phyloP scores from a whole-genome alignment of 2,888 invertebrate species.

The Ferrisia virgata region DNA sequence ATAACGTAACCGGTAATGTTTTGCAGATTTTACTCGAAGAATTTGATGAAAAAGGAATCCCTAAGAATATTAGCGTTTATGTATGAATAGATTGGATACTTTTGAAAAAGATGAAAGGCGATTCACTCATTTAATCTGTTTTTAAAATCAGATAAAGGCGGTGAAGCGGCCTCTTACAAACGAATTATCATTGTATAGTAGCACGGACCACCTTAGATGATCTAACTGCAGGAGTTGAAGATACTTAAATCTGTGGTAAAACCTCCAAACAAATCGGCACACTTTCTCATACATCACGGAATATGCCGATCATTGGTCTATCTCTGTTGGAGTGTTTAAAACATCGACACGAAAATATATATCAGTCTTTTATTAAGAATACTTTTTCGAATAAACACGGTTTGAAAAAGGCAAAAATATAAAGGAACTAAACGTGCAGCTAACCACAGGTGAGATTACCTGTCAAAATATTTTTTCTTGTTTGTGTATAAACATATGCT shows the following conservation, averaged over 20 bases:
- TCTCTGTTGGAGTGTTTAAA: background rate
- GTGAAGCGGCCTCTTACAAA: constrained; percentile 19
- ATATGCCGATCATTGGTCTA: background rate
- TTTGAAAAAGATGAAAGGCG: constrained; percentile 35
- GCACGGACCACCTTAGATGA: constrained; percentile 24
- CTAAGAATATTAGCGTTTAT: constrained; percentile 33
- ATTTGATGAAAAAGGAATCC: constrained; percentile 1
- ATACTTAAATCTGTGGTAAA: constrained; percentile 27
- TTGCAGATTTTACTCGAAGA: background rate
- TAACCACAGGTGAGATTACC: constrained; percentile 45
- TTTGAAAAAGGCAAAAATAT: background rate
- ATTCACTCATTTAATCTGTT: constrained; percentile 30
- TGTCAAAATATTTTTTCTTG: constrained; percentile 45
- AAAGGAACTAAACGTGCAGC: constrained; percentile 6
- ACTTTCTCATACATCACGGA: constrained; percentile 19
- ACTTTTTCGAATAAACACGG: background rate
- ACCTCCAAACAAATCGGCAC: constrained; percentile 37
- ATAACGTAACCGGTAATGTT: background rate
- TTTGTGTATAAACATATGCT: constrained; percentile 35
- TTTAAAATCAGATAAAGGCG: constrained; percentile 34
- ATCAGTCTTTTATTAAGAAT: background rate
- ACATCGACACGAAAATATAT: background rate
- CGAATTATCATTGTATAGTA: background rate
- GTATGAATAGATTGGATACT: constrained; percentile 37
- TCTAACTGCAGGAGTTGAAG: constrained; percentile 36